Base-by-base conservation (phyloP, 2,113 vertebrate genomes). In the Gopherus flavomarginatus region DNA sequence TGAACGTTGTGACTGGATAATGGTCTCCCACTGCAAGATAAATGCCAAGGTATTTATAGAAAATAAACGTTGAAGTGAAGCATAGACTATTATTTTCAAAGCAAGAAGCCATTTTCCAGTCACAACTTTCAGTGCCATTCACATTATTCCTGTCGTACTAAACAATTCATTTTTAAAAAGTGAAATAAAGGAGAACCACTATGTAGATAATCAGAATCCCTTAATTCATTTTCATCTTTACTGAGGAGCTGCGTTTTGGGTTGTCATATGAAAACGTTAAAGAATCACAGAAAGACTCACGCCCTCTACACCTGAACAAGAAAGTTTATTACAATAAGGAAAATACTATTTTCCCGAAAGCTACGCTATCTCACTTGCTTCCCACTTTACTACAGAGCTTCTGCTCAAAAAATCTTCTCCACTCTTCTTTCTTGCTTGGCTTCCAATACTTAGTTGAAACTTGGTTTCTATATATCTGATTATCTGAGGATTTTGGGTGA, bases 21-120 rank as follows among this genome's bases (percentile, higher is more conserved):
- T 93, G 69, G 86, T 98, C 84, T 97, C 81, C 57, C 50, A 91
- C 92, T 91, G 87, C 59, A 98, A 97, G 91, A 97, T 94, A 96
- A 97, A 97, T 97, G 94, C 91, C 81, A 89, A 97, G 92, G 92
- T 87, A 96, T 97, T 98, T 97, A 94, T 95, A 92, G 97, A 96
- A 98, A 98, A 97, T 94, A 98, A 96, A 96, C 53, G 53, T 91
- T 97, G 92, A 93, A n/a, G 10, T 88, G 80, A 96, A 97, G 95
- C 65, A 92, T 80, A 88, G 47, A 87, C 79, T 89, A 92, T 72
- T 97, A 59, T 97, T 97, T 96, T 95, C 94, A 93, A 98, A 97
- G 59, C 82, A 94, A 47, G 42, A 97, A 97, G 96, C 54, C 69
- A 90, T 97, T 97, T 98, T 96, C 84, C 44, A 94, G 81, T 94